Conservation (phyloP, 2,888 invertebrate species). For the Eupsilia transversa region DNA sequence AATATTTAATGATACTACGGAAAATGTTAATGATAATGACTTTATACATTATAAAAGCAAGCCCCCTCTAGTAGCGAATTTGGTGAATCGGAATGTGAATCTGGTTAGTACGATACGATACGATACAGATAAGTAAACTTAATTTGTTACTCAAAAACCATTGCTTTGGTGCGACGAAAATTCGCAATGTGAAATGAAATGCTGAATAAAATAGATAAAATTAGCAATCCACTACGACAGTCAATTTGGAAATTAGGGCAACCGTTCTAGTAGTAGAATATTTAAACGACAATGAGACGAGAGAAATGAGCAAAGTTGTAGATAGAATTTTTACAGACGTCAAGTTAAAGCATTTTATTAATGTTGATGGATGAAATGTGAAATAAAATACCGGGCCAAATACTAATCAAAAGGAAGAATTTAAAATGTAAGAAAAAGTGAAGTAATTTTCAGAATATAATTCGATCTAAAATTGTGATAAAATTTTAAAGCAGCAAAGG, state of each 20-base stretch:
- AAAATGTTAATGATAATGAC: background rate
- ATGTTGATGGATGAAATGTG: background rate
- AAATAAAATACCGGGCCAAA: background rate
- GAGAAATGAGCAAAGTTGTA: conserved; percentile 34
- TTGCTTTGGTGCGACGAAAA: conserved; percentile 3
- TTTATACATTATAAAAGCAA: background rate
- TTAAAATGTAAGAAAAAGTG: background rate
- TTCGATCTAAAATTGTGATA: background rate
- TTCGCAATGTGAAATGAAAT: conserved; percentile 29
- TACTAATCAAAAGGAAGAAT: background rate
- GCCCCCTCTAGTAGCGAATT: background rate
- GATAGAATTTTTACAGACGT: conserved; percentile 28
- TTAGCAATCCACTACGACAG: conserved; percentile 41
- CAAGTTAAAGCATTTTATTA: background rate
- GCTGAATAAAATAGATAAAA: conserved; percentile 56
- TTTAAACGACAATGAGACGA: conserved; percentile 47
- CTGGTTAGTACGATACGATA: background rate
- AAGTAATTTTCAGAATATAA: background rate
- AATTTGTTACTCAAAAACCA: background rate
- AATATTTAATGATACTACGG: conserved; percentile 16
- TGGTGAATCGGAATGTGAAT: background rate
- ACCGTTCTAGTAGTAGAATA: conserved; percentile 48
- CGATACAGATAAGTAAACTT: background rate
- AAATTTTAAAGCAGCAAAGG: background rate
- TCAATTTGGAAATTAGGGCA: conserved; percentile 59